Conservation (phyloP, 2,113 vertebrate genomes). For the Chrysemys picta region DNA sequence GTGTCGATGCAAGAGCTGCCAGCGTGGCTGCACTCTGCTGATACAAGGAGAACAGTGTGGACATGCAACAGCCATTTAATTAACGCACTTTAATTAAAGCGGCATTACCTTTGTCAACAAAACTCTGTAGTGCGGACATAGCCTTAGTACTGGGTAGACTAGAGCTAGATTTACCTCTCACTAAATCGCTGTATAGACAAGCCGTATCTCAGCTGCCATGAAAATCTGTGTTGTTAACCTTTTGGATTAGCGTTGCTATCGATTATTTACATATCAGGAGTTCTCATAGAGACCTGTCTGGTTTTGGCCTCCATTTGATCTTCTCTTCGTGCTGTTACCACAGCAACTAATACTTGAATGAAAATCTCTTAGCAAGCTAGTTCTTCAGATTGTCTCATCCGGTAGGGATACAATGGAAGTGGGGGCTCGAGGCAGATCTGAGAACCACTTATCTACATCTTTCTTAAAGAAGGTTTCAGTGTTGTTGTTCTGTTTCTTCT, state of each 20-base stretch:
- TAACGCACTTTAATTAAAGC: no score
- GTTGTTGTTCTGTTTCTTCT: neutral
- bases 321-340: constrained; percentile 63
- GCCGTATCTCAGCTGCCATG: neutral
- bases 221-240: constrained; percentile 9
- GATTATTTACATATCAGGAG: neutral
- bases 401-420: constrained; percentile 24
- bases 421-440: constrained; percentile 9
- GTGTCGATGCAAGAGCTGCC: no score
- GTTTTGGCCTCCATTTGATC: constrained; percentile 31
- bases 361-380: constrained; percentile 24
- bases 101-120: no score
- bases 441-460: neutral
- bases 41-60: no score
- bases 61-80: no score
- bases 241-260: constrained; percentile 16
- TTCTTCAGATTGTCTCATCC: neutral
- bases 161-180: neutral
- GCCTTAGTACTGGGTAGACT: neutral
- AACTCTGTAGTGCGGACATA: no score
- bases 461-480: constrained; percentile 10
- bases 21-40: no score
- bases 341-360: constrained; percentile 59
- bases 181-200: neutral
- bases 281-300: constrained; percentile 30